These are phyloP conservation scores for Pseudomyrmex pallidus DNA, from an alignment of 1,140 invertebrate species.

Conservation along the genomic window DNA sequence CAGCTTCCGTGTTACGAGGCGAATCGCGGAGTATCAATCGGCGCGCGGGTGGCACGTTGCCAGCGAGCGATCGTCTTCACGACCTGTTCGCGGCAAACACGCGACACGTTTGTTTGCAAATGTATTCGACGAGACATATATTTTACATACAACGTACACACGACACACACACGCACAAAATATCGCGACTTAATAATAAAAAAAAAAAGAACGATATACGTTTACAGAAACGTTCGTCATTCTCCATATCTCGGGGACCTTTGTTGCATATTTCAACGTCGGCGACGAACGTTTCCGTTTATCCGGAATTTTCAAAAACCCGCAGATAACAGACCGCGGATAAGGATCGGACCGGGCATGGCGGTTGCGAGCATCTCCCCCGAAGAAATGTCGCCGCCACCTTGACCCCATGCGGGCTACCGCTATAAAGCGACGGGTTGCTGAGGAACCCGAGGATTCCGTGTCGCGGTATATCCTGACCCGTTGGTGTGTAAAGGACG, in stretches of 20 bases:
- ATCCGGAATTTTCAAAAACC: conserved; percentile 22
- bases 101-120: conserved; percentile 14
- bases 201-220: neutral
- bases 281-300: conserved; percentile 14
- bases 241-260: too few relatives aligned
- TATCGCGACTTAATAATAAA: neutral
- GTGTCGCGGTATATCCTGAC: conserved; percentile 13
- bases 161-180: too few relatives aligned
- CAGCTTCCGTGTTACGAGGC: conserved; percentile 36
- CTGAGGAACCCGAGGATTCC: neutral
- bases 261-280: conserved; percentile 5
- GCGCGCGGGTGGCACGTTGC: conserved; percentile 29
- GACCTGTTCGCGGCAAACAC: neutral
- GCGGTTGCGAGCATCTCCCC: conserved; percentile 28
- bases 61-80: conserved; percentile 5
- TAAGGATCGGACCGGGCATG: conserved; percentile 27
- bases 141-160: neutral
- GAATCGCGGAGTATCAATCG: neutral
- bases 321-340: conserved; percentile 15
- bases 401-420: conserved; percentile 70
- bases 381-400: conserved; percentile 72
- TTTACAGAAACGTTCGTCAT: neutral
- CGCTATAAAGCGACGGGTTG: conserved; percentile 70
- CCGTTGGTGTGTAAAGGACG: conserved; percentile 15
- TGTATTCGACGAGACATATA: neutral